Percentiles rank a stretch among this genome's conserved stretches.
Conservation (phyloP, 2,888 invertebrate species). For the Desoria tigrina region DNA sequence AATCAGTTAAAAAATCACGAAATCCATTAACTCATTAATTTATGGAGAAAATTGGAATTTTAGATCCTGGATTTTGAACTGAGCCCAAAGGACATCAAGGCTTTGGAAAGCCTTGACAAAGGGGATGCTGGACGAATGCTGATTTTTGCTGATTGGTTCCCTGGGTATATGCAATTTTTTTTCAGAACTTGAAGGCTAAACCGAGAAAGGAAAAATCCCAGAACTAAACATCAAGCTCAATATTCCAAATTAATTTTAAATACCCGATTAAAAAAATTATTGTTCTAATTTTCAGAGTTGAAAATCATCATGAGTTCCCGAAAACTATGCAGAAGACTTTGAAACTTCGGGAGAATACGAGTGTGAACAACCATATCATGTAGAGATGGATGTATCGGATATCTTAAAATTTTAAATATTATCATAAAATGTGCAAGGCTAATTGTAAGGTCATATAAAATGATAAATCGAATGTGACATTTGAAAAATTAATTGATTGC, state of each 20-base stretch:
- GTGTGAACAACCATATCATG: too few species aligned
- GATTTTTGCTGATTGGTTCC: slow-evolving; percentile 11
- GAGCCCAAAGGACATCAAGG: slow-evolving; percentile 64
- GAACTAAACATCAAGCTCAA: neutral
- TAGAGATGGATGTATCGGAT: too few species aligned
- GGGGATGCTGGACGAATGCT: slow-evolving; percentile 69
- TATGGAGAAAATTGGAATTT: neutral
- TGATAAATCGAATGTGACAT: too few species aligned
- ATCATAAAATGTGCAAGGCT: too few species aligned
- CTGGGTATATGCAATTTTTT: slow-evolving; percentile 6
- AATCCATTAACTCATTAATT: neutral
- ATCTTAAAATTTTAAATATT: too few species aligned
- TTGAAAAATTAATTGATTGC: too few species aligned
- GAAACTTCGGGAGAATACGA: neutral
- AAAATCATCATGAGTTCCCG: slow-evolving; percentile 7
- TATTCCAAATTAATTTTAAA: too few species aligned
- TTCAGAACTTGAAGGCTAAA: too few species aligned
- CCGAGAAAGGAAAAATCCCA: too few species aligned
- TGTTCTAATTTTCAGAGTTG: too few species aligned
- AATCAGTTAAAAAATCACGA: neutral
- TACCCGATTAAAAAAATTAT: too few species aligned
- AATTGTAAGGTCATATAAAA: too few species aligned
- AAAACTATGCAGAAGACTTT: neutral
- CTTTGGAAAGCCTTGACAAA: slow-evolving; percentile 66
- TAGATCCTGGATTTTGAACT: slow-evolving; percentile 70